These are phyloP conservation scores for Pycnonotus jocosus DNA, from an alignment of 2,113 vertebrate species.

Conservation along the genomic window DNA sequence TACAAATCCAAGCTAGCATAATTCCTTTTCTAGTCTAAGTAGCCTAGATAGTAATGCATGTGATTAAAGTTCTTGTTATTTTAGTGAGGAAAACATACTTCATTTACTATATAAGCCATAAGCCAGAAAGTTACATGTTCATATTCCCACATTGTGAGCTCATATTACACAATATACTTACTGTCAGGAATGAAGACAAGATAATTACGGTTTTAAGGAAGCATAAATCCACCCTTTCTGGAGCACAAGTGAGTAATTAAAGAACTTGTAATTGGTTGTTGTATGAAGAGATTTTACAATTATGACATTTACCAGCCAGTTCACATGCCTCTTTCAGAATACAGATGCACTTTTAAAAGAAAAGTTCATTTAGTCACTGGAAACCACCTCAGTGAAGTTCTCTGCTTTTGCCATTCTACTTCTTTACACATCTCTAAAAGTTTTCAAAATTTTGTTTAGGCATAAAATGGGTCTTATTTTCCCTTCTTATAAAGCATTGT, in stretches of 20 bases:
- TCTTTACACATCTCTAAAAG: neutral
- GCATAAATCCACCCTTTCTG: conserved; percentile 57
- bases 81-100: conserved; percentile 61
- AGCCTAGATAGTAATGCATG: conserved; percentile 30
- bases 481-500: neutral
- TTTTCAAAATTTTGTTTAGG: neutral
- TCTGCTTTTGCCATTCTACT: neutral
- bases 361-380: neutral
- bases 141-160: conserved; percentile 65
- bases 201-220: conserved; percentile 74
- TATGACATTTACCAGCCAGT: conserved; percentile 58
- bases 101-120: conserved; percentile 34
- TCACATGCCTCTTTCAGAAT: conserved; percentile 20
- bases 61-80: conserved; percentile 54
- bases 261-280: conserved; percentile 73
- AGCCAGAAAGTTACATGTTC: conserved; percentile 34
- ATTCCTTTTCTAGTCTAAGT: neutral
- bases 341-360: neutral
- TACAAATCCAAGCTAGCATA: neutral
- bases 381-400: neutral
- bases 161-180: conserved; percentile 64
- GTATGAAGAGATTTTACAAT: conserved; percentile 61
- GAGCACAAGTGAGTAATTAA: conserved; percentile 71
- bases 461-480: neutral
- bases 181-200: conserved; percentile 71